Evolutionary conservation across 2,113 vertebrate species (phyloP), one percentile per base, ranked within the genome.

Genomic region (Ploceus nigricollis): DNA sequence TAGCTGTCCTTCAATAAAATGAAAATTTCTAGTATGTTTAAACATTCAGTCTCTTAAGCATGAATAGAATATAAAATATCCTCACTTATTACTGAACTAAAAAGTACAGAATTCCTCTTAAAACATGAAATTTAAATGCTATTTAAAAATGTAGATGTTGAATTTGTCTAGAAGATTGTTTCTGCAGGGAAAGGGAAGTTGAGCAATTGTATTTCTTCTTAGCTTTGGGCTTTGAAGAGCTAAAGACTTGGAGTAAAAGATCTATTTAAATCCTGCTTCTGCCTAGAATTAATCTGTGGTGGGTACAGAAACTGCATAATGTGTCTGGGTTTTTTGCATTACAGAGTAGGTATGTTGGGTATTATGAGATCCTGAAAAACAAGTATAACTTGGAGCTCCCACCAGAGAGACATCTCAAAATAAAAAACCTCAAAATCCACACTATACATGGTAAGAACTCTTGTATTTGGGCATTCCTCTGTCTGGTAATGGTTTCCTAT

Each of bases 331-430:
- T 93, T 96, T 80, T 96, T 97, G 58, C 84, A 66, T 98, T 98
- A 42, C 97, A 99, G 99, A 99, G 98, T 96, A 98, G 99, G 64
- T 99, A 99, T 30, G 99, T 99, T 84, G 98, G 97, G 18, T 99
- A 99, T 97, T 99, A 99, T 90, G 98, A 99, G 93, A 96, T 98
- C 75, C 96, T 99, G 98, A 99, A 99, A 97, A 98, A 95, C 50
- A 97, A 97, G 82, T 99, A 99, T 96, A 95, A 98, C 79, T 97
- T 98, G 93, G 97, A 97, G 87, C 96, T 99, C n/a, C 99, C 99
- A 94, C 98, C 98, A 72, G 96, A 96, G 68, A 98, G 98, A 96
- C 94, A 81, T 56, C 96, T 99, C 61, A 97, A 60, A 89, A 98
- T 99, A 91, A 98, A 98, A 96, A 99, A 97, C 96, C 65, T 99